These are phyloP conservation scores for Tachina lurida DNA, from an alignment of 2,888 invertebrate genomes.

Conservation along the genomic window DNA sequence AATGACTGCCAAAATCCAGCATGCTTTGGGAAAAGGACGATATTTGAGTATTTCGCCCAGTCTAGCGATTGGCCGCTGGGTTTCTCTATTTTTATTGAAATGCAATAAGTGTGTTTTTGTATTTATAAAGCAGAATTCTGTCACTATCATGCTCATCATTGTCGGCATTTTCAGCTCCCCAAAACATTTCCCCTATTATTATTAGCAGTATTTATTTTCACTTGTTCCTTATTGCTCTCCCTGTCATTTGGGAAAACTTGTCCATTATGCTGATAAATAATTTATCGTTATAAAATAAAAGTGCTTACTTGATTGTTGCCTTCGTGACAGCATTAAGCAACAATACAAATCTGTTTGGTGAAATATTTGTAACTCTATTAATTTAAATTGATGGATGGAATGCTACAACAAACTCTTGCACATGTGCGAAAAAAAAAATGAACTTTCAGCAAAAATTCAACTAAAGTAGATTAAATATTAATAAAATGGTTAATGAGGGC, in stretches of 20 bases:
- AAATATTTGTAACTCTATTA: neutral
- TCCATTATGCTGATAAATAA: conserved; percentile 15
- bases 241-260: conserved; percentile 6
- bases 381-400: conserved; percentile 39
- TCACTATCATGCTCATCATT: conserved; percentile 7
- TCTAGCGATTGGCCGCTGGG: neutral
- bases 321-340: neutral
- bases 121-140: conserved; percentile 4
- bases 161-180: neutral
- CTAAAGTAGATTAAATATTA: conserved; percentile 9
- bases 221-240: neutral
- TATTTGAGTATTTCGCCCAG: neutral
- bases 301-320: conserved; percentile 14
- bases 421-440: neutral
- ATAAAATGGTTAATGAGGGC: neutral
- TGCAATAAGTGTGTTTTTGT: neutral
- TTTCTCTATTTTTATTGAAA: neutral
- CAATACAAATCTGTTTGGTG: neutral
- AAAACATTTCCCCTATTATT: neutral
- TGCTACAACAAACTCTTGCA: neutral
- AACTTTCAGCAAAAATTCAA: neutral
- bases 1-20: neutral
- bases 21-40: neutral
- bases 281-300: conserved; percentile 29
- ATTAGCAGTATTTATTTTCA: neutral